Conservation (phyloP, 2,797 vertebrate species). For the Anguilla obscura region DNA sequence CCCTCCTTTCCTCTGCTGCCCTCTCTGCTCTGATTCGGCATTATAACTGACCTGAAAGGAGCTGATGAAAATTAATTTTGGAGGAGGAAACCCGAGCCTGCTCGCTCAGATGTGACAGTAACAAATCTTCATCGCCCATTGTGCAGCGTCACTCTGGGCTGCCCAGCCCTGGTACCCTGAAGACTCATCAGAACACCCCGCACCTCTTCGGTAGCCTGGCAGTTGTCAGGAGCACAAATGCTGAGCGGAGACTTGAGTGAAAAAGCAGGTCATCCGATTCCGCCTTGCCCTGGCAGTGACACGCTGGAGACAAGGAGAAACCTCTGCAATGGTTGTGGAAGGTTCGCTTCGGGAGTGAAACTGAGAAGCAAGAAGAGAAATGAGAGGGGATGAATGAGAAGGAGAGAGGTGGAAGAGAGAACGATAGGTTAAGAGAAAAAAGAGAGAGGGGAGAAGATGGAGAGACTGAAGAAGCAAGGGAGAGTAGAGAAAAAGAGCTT, state of each 20-base stretch:
- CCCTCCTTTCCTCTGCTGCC: background rate
- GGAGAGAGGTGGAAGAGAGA: background rate
- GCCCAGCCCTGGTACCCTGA: constrained; percentile 42
- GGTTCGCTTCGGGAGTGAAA: constrained; percentile 12
- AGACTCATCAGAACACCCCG: constrained; percentile 50
- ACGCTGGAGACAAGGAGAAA: background rate
- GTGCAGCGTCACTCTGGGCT: constrained; percentile 42
- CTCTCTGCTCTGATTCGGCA: background rate
- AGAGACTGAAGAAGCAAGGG: background rate
- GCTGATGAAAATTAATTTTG: constrained; percentile 27
- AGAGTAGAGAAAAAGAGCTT: no score
- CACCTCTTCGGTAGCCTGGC: background rate
- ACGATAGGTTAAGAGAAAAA: background rate
- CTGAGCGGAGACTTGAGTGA: background rate
- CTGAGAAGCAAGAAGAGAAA: background rate
- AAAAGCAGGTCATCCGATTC: constrained; percentile 1
- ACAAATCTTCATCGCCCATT: constrained; percentile 42
- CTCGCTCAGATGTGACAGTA: constrained; percentile 38
- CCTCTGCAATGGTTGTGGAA: background rate
- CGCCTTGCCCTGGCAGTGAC: background rate
- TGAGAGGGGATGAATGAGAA: background rate
- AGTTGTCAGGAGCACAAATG: constrained; percentile 30
- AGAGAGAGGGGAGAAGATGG: background rate
- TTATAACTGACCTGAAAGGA: constrained; percentile 27
- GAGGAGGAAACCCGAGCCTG: constrained; percentile 14